A percentile compares a stretch with the other conserved stretches of the same genome.
These are phyloP conservation scores for Pipistrellus pipistrellus DNA, from an alignment of 2,797 vertebrate species.

Conservation along the genomic window DNA sequence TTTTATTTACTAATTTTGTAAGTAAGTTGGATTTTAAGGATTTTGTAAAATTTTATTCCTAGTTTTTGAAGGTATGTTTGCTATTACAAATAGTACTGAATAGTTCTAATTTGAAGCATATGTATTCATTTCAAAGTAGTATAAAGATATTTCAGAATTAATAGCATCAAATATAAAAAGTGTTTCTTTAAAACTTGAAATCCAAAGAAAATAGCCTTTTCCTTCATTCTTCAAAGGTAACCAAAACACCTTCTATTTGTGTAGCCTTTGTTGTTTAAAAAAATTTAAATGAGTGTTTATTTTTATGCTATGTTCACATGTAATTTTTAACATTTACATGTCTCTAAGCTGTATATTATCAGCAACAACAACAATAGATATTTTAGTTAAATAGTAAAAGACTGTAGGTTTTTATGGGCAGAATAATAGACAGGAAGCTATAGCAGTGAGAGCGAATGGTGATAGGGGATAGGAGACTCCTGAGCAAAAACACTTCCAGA, in stretches of 20 bases:
- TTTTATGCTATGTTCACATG: not conserved
- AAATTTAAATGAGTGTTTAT: not conserved
- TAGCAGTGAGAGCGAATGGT: not conserved
- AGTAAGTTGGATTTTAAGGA: constrained; percentile 67
- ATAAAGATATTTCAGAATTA: not conserved
- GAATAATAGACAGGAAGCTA: not conserved
- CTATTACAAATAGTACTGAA: not conserved
- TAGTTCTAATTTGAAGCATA: not conserved
- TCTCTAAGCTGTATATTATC: not conserved
- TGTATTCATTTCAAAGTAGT: not conserved
- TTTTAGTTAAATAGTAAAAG: not conserved
- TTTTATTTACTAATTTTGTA: constrained; percentile 80
- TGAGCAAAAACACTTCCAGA: not conserved
- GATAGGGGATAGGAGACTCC: not conserved
- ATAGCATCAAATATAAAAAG: not conserved
- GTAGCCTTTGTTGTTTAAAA: not conserved
- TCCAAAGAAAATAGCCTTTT: not conserved
- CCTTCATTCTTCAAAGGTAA: not conserved
- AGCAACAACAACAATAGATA: not conserved
- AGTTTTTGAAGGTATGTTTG: constrained; percentile 61
- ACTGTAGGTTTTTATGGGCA: not conserved
- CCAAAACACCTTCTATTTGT: constrained; percentile 14
- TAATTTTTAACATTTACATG: not conserved
- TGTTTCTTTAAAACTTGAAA: constrained; percentile 46
- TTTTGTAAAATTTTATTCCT: constrained; percentile 82